Conservation (phyloP, 2,113 vertebrate genomes). For the Phaetusa simplex region DNA sequence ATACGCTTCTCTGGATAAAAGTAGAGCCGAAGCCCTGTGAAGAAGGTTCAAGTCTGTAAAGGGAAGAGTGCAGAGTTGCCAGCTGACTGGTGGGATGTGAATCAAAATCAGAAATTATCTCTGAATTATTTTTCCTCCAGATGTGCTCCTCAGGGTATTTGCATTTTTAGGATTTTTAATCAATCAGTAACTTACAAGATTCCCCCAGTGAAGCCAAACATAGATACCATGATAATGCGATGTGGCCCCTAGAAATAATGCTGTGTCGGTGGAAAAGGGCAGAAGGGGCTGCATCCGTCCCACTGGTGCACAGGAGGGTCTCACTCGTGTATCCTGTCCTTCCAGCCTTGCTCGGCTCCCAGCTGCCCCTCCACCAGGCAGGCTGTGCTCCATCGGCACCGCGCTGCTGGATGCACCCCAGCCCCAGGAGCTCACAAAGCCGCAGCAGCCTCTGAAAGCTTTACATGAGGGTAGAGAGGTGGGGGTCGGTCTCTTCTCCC, state of each 20-base stretch:
- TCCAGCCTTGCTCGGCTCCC: neutral
- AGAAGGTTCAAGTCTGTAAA: neutral
- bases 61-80: neutral
- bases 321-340: accelerated
- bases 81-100: neutral
- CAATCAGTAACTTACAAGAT: neutral
- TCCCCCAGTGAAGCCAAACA: neutral
- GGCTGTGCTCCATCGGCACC: neutral
- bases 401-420: neutral
- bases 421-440: neutral
- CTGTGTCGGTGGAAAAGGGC: neutral
- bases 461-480: neutral
- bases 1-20: neutral
- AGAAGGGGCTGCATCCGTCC: neutral
- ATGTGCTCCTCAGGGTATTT: neutral
- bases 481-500: too few relatives aligned
- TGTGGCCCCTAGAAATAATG: neutral
- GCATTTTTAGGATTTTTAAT: neutral
- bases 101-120: neutral
- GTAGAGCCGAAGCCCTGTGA: neutral
- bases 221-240: accelerated
- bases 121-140: neutral
- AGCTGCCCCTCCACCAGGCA: neutral
- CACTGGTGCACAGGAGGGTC: neutral
- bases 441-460: neutral